Evolutionary conservation across 2,113 vertebrate genomes (phyloP), one percentile per base, ranked within the genome.

Genomic region (Lophius piscatorius): DNA sequence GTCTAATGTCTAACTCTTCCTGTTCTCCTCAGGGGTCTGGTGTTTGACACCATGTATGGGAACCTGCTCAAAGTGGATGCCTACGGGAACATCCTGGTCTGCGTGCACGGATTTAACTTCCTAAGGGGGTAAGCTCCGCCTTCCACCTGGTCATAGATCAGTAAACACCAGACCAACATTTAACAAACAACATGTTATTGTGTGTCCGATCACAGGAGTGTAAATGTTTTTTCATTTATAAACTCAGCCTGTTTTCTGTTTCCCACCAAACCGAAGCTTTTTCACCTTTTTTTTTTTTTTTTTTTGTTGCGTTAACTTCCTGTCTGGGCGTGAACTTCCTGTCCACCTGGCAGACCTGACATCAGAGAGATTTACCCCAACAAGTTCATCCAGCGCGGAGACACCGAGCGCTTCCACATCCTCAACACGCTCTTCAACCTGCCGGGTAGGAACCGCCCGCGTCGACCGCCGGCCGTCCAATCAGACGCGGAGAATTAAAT

Each of bases 361-460:
- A 98, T 91, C 74, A 91, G 96, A 87, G 95, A 98, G 81, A 94
- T 95, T 57, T 98, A 98, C 82, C 93, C 96, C 74, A 98, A 98
- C 88, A 98, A 98, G 88, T 98, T 98, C 76, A 98, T 98, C 67
- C 96, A 98, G 73, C 93, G 96, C 60, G 96, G 97, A 87, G 96
- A 98, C 82, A 98, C 95, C 6, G 96, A 98, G 14, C 93, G 96
- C 68, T 98, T 98, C 91, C 96, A 97, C 80, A 98, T 98, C 89
- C 92, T 98, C 89, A 98, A 98, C 85, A 98, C 96, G 0, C 92
- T 98, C 36, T 98, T 98, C 91, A 98, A 98, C 84, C 88, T 98
- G 24, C 96, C 96, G 86, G 96, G 96, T 98, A 88, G 90, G 76
- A 28, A 24, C 10, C 1, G 1, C n/a, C n/a, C n/a, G n/a, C n/a